Evolutionary conservation across 2,797 vertebrate genomes (phyloP), one percentile per base, ranked within the genome.

Genomic region (Mergus octosetaceus): DNA sequence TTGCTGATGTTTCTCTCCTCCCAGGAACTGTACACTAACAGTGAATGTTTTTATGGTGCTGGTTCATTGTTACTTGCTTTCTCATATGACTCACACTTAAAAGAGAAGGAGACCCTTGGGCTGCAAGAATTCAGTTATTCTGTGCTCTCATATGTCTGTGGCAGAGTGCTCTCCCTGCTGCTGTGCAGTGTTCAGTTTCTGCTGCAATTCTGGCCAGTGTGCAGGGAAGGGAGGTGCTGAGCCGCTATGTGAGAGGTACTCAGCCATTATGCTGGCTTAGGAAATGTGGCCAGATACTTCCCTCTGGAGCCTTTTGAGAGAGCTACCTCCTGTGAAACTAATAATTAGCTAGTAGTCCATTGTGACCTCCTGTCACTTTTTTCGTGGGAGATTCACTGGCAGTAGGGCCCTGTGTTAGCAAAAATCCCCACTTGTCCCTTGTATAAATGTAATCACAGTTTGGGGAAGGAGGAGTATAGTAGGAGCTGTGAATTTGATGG

Each of bases 51-150:
- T 11, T 41, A 34, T 34, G 10, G 19, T n/a, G 25, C 64, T 76
- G 39, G 9, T n/a, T 75, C 41, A 25, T 49, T 21, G 36, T 51
- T 41, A 34, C 10, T 18, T 45, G 7, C 21, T 83, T 51, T 66
- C 32, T 70, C 38, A 1, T 12, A 3, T 27, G 57, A 4, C 17
- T 75, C n/a, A 7, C 38, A 41, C 2, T 1, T 36, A 13, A 1
- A 27, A 43, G 45, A 75, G 78, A 12, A 65, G 28, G 39, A 71
- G 69, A 13, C 36, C 13, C 30, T 54, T 38, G 54, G 68, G 38
- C 32, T 57, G 32, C 32, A 32, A 57, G 20, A 57, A 36, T 51
- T 39, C 39, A 49, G 41, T 3, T 22, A 1, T 36, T 61, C 9
- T 17, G 32, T 36, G 71, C 36, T 45, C 22, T 25, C 41, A 4